Conservation (phyloP, 2,797 vertebrate species). For the Siniperca undulata region DNA sequence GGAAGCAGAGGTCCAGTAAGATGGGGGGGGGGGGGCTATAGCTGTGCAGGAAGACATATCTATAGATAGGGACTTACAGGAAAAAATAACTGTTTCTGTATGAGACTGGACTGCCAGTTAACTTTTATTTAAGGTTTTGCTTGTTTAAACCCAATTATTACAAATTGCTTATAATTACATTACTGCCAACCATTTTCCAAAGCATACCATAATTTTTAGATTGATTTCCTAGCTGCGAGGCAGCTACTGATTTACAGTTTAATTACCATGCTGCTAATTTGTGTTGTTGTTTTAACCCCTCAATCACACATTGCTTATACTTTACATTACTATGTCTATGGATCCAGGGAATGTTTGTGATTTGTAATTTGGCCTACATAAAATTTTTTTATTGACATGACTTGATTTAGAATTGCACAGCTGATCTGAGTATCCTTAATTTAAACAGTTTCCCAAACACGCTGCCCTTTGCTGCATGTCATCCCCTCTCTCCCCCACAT, state of each 20-base stretch:
- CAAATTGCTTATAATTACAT: not conserved
- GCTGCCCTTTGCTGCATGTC: too few species aligned
- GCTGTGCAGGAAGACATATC: constrained; percentile 19
- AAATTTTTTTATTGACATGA: not conserved
- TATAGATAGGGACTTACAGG: not conserved
- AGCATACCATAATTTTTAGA: not conserved
- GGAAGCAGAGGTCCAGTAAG: constrained; percentile 27
- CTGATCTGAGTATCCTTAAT: not conserved
- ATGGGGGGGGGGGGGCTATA: constrained; percentile 6
- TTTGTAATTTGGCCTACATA: not conserved
- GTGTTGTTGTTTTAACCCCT: not conserved
- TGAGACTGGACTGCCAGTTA: not conserved
- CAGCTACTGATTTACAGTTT: not conserved
- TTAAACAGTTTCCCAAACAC: not conserved
- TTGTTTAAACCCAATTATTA: not conserved
- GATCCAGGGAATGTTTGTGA: not conserved
- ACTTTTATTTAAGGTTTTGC: not conserved
- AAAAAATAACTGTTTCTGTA: not conserved
- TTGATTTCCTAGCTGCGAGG: not conserved
- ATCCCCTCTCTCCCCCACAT: too few species aligned
- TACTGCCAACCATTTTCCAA: not conserved
- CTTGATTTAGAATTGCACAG: not conserved
- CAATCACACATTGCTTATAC: not conserved
- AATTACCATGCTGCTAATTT: not conserved
- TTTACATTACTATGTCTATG: not conserved